A percentile compares a stretch with the other conserved stretches of the same genome.
phyloP scores from a whole-genome alignment of 1,140 invertebrate genomes.

The Drosophila murphyi region DNA sequence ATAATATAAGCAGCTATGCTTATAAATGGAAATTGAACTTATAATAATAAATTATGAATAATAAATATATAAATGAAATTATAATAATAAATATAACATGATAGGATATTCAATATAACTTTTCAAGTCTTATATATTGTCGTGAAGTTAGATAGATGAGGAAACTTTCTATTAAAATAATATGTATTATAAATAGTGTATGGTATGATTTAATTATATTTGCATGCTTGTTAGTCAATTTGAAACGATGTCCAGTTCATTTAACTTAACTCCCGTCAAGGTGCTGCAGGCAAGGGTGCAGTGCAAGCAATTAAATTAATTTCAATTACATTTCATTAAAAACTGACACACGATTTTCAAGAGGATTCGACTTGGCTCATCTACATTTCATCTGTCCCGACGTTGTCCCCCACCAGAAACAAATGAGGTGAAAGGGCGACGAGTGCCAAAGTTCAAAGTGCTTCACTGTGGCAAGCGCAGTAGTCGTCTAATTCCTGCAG shows the following conservation, averaged over 20 bases:
- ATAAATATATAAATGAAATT: no score
- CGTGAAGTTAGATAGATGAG: no score
- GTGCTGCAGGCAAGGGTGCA: conserved; percentile 32
- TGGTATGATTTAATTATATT: no score
- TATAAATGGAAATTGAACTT: no score
- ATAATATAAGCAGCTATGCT: no score
- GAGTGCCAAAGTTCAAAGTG: conserved; percentile 59
- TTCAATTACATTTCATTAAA: conserved; percentile 81
- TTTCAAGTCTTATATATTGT: no score
- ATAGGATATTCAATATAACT: no score
- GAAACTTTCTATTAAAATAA: no score
- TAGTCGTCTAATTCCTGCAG: conserved; percentile 28
- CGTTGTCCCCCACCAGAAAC: background rate
- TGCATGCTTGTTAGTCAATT: background rate
- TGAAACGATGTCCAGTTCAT: conserved; percentile 7
- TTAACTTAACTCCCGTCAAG: conserved; percentile 11
- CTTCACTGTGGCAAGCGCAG: conserved; percentile 27
- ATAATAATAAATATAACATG: no score
- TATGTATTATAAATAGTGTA: no score
- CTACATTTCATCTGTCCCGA: background rate
- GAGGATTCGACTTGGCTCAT: conserved; percentile 2
- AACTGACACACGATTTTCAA: conserved; percentile 62
- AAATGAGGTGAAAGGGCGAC: conserved; percentile 35
- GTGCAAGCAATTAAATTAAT: conserved; percentile 65
- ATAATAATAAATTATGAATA: no score